Evolutionary conservation across 2,888 invertebrate species (phyloP), one percentile per base, ranked within the genome.

Genomic region (Eupithecia vulgata): DNA sequence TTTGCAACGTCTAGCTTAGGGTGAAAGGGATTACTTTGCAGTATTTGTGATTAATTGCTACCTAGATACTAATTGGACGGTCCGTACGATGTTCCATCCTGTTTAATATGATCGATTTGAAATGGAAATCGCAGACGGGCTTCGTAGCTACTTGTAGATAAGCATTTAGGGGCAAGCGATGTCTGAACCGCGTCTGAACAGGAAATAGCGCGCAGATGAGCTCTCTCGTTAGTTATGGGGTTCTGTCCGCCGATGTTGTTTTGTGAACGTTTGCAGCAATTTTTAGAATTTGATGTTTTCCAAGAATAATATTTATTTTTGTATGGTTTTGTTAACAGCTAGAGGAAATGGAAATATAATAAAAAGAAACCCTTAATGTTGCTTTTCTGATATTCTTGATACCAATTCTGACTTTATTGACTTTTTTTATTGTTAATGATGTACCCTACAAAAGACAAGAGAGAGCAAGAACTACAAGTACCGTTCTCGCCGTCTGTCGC

Each of bases 181-280:
- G 90, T 90, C 90, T 90, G 90, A 84, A 85, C 89, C 84, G 80
- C 83, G 90, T 89, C 90, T 90, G 86, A 83, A 86, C 90, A 88
- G 93, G 93, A 93, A 93, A 93, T 93, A 88, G 85, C 85, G 85
- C 83, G 84, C 88, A 90, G 91, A 93, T 92, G 92, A 91, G 90
- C 82, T 87, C 83, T 83, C 85, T 88, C 88, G 86, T 84, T 84
- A 79, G 82, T 81, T 79, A 80, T 81, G 75, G 78, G 75, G 75
- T 75, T 80, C 70, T 77, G 74, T 30, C 62, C 72, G 71, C 74
- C 68, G 68, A 69, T 75, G 69, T 69, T 65, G 70, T 69, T 21
- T 65, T 37, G 52, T 37, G 30, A 57, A 35, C 37, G 62, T 64
- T 21, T 21, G 65, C 35, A 69, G 66, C 12, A 12, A 25, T 52